These are phyloP conservation scores for Chrysolina americana DNA, from an alignment of 2,888 invertebrate species.

Conservation along the genomic window DNA sequence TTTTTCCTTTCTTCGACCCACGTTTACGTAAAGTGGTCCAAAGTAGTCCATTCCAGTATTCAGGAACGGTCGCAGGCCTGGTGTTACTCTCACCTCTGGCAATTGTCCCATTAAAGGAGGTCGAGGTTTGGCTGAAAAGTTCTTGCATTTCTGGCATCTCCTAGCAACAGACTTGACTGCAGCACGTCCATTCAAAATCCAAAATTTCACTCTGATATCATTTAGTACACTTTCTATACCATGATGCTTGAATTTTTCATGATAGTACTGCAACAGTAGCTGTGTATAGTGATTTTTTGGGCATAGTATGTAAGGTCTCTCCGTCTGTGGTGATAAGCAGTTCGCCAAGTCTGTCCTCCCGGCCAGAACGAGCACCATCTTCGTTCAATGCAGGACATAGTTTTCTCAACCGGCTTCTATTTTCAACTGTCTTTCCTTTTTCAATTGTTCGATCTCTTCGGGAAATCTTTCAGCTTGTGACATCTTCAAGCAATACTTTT, in stretches of 20 bases:
- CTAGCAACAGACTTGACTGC: not conserved
- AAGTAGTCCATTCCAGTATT: not conserved
- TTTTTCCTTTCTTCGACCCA: not conserved
- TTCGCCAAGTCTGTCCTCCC: not conserved
- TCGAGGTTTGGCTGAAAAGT: conserved; percentile 11
- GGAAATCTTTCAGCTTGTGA: conserved; percentile 1
- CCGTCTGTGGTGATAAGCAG: not conserved
- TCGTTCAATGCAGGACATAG: not conserved
- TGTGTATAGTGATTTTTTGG: not conserved
- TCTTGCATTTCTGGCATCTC: not conserved
- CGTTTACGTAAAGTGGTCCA: not conserved
- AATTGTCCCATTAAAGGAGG: conserved; percentile 20
- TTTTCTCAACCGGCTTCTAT: not conserved
- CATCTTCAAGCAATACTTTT: not conserved
- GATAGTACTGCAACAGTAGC: not conserved
- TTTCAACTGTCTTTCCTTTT: not conserved
- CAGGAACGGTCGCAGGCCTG: not conserved
- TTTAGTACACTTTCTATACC: conserved; percentile 20
- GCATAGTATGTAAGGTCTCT: not conserved
- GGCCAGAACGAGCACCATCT: not conserved
- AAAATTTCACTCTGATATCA: not conserved
- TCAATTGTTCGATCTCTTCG: not conserved
- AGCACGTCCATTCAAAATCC: not conserved
- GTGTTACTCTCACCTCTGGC: conserved; percentile 1
- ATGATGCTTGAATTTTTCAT: not conserved